These are phyloP conservation scores for Stenchaetothrips biformis DNA, from an alignment of 2,888 invertebrate genomes.

Conservation along the genomic window DNA sequence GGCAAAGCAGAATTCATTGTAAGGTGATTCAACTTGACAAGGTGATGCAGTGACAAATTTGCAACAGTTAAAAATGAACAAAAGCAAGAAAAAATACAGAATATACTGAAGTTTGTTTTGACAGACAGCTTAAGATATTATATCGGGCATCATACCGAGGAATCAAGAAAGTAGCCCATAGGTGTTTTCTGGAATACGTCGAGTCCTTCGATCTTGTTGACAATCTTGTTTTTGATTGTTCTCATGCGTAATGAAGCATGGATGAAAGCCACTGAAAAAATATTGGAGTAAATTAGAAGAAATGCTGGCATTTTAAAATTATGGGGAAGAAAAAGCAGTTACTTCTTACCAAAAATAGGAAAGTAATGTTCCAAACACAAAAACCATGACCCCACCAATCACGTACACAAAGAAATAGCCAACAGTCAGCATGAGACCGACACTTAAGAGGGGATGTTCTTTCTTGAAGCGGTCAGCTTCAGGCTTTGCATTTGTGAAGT, in stretches of 20 bases:
- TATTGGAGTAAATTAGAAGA: background rate
- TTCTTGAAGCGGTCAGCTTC: conserved; percentile 51
- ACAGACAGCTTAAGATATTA: conserved; percentile 44
- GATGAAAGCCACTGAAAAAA: conserved; percentile 59
- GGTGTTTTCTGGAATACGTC: conserved; percentile 56
- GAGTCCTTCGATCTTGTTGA: conserved; percentile 68
- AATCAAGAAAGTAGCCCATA: conserved; percentile 71
- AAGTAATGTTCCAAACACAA: conserved; percentile 61
- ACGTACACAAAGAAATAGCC: conserved; percentile 60
- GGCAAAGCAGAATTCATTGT: background rate
- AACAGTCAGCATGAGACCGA: conserved; percentile 53
- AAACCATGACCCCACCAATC: conserved; percentile 62
- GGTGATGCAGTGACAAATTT: background rate
- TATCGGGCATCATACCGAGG: conserved; percentile 65
- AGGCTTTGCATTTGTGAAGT: conserved; percentile 50
- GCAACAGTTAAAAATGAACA: background rate
- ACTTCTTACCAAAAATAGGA: conserved; percentile 46
- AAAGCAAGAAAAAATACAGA: background rate
- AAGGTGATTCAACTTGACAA: background rate
- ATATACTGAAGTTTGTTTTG: background rate
- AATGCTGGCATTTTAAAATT: background rate
- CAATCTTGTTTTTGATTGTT: conserved; percentile 70
- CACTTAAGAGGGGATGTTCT: conserved; percentile 61
- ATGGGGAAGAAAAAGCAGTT: background rate
- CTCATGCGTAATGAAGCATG: conserved; percentile 74